Base-by-base conservation (phyloP, 2,113 vertebrate genomes). In the Pseudonaja textilis region DNA sequence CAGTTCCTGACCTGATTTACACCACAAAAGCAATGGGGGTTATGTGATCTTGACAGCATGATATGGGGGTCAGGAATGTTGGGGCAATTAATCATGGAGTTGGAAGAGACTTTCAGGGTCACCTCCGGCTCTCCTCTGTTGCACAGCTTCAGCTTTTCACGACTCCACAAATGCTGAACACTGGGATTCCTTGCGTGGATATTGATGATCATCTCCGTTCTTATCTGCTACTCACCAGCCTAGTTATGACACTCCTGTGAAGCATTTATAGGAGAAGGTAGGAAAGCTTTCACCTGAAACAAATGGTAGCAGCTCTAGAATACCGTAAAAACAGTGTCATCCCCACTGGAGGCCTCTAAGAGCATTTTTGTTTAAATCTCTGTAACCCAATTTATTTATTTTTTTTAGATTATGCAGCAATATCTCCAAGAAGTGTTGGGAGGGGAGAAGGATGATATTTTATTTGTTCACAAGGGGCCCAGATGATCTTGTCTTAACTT, bases 381-480 rank as follows among this genome's bases (percentile, higher is more conserved):
- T 12, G 74, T 69, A 89, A 93, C 94, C 88, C 69, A 16, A 95
- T 95, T 94, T n/a, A n/a, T n/a, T 42, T 42, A 4, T 42, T 93
- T 94, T 96, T 92, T 69, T 95, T 94, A 92, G 94, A 93, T 97
- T 97, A 96, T 96, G 93, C 96, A 96, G 96, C 96, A 96, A 90
- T 95, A 93, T 92, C 96, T 94, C 95, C 23, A 5, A 95, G 94
- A 97, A 91, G 85, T 93, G 94, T 97, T 57, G 95, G 95, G 95
- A 97, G 8, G 96, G 97, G 91, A 96, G 74, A 34, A 81, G 20
- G 26, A 50, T 29, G 1, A 87, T 52, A 52, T 52, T 87, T 26
- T 87, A 87, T 52, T 47, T 97, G 97, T 97, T 96, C 96, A 95
- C 93, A 91, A 97, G 95, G 88, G 93, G 93, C 91, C 0, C 5